Evolutionary conservation across 1,140 invertebrate species (phyloP).

Genomic region (Coelopa frigida): DNA sequence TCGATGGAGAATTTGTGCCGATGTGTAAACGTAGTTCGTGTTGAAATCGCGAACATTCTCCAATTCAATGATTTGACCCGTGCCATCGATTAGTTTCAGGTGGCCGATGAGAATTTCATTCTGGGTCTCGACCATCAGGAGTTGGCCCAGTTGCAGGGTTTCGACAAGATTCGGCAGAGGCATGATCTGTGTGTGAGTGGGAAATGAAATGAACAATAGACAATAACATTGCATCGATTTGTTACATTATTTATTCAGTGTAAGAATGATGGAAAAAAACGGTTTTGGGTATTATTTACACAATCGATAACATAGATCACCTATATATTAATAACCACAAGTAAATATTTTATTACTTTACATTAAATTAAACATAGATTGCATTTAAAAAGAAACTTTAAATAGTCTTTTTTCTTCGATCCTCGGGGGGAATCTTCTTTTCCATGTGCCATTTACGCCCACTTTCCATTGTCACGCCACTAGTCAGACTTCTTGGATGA

Average conservation of each 20-base stretch:
- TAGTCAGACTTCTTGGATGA: constrained; percentile 15
- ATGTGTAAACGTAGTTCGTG: constrained; percentile 7
- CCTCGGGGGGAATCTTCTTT: constrained; percentile 14
- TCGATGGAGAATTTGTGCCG: constrained; percentile 9
- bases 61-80: constrained; percentile 9
- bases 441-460: too few relatives aligned
- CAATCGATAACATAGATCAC: too few relatives aligned
- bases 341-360: too few relatives aligned
- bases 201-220: too few relatives aligned
- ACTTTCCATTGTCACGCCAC: background rate
- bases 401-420: constrained; percentile 10
- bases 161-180: too few relatives aligned
- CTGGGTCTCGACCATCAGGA: constrained; percentile 10
- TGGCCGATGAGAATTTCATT: constrained; percentile 10
- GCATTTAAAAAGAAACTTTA: constrained; percentile 19
- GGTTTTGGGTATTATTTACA: too few relatives aligned
- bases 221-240: too few relatives aligned
- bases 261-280: too few relatives aligned
- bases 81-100: constrained; percentile 6
- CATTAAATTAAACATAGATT: too few relatives aligned
- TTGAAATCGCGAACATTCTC: constrained; percentile 11
- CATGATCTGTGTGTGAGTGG: too few relatives aligned
- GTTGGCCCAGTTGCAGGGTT: constrained; percentile 10
- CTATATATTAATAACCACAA: too few relatives aligned
- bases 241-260: too few relatives aligned